Conservation (phyloP, 2,113 vertebrate species). For the Leucoraja erinaceus region DNA sequence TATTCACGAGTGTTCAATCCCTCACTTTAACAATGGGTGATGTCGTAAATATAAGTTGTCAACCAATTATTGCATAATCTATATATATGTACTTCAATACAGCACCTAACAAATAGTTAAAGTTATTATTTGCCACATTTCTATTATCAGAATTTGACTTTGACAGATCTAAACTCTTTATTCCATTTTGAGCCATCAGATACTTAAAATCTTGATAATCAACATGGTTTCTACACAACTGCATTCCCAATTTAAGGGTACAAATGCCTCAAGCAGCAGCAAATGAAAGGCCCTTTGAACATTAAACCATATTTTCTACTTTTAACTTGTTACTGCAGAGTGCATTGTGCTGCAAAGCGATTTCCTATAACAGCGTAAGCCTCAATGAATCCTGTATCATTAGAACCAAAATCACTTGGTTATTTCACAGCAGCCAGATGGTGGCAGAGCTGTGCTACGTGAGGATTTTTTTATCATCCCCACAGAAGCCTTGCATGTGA, state of each 20-base stretch:
- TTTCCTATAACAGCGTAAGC: neutral
- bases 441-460: neutral
- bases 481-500: neutral
- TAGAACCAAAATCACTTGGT: neutral
- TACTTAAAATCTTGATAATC: neutral
- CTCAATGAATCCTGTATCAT: neutral
- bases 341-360: neutral
- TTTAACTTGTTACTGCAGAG: neutral
- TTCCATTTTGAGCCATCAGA: neutral
- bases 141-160: neutral
- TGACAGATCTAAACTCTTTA: neutral
- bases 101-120: neutral
- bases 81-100: neutral
- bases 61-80: neutral
- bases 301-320: neutral
- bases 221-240: neutral
- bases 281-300: neutral
- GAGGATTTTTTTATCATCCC: neutral
- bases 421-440: neutral
- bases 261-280: neutral
- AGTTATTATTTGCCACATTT: neutral
- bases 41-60: neutral
- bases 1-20: neutral
- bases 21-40: neutral
- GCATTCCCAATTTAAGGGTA: neutral